Percentiles rank a stretch among this genome's conserved stretches.
These are phyloP conservation scores for Lepus americanus DNA, from an alignment of 2,113 vertebrate species.

Conservation along the genomic window DNA sequence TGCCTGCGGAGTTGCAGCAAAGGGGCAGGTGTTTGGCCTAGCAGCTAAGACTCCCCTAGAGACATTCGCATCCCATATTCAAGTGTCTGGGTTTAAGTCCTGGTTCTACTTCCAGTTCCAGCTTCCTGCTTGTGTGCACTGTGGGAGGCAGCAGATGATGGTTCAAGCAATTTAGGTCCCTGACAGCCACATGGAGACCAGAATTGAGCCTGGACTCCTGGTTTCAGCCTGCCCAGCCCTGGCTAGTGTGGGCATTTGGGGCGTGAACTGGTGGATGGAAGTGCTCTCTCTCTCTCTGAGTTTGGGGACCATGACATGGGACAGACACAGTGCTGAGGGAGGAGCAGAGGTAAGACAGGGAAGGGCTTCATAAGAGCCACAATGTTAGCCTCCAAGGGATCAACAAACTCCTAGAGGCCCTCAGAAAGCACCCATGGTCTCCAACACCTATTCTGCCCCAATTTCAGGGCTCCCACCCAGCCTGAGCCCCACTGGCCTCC, in stretches of 20 bases:
- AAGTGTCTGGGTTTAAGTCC: no score
- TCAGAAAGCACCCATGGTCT: rapidly evolving
- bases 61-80: no score
- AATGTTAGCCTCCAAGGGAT: not conserved
- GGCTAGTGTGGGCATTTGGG: no score
- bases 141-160: no score
- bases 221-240: no score
- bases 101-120: no score
- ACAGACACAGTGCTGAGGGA: not conserved
- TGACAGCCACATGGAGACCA: no score
- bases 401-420: not conserved
- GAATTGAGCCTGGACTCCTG: no score
- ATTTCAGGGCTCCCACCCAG: not conserved
- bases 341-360: not conserved
- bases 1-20: not conserved
- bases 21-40: not conserved
- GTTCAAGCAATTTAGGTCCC: no score
- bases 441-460: not conserved
- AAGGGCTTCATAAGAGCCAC: not conserved
- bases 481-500: not conserved
- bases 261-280: no score
- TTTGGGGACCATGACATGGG: rapidly evolving
- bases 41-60: no score
- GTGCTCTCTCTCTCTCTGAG: not conserved
- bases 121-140: no score